Base-by-base conservation (phyloP, 2,888 invertebrate species). In the Caenorhabditis becei region DNA sequence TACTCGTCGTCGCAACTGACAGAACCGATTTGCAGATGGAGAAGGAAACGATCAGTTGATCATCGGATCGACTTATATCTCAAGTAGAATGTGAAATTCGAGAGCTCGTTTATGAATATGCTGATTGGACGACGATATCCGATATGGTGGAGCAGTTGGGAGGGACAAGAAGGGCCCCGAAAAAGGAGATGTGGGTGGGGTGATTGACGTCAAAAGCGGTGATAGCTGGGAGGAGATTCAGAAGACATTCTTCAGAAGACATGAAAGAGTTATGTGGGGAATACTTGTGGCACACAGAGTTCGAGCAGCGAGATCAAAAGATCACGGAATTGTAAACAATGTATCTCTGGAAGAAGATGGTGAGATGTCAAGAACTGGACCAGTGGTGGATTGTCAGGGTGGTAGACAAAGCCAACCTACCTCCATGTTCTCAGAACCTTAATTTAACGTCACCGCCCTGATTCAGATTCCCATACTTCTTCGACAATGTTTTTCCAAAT, bases 181-280 rank as follows among this genome's bases (percentile, higher is more conserved):
- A n/a, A n/a, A n/a, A n/a, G 41, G 41, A 16, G 14, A 41, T 41
- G 41, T 26, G 53, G 26, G 53, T 53, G 24, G n/a, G 53, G 53
- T 53, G 53, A 11, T 26, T 53, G 53, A 24, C 53, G 26, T 53
- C 24, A 53, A 53, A 26, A 26, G 26, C 23, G 53, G 18, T 24
- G 32, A 32, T 32, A 32, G 32, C 10, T 32, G 32, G 32, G 32
- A 32, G 32, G 32, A 32, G 32, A 32, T 32, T 32, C 5, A 10
- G 32, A 32, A 10, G 10, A 32, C 4, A n/a, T n/a, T n/a, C n/a
- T n/a, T n/a, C n/a, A 20, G 14, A 14, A 18, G 26, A 11, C 53
- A 53, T 23, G 8, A 26, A 53, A 53, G 8, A 23, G 53, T 53
- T 26, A 53, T 24, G 53, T 8, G 23, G 23, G 10, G 53, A 26